Conservation (phyloP, 2,113 vertebrate genomes). For the Orycteropus afer region DNA sequence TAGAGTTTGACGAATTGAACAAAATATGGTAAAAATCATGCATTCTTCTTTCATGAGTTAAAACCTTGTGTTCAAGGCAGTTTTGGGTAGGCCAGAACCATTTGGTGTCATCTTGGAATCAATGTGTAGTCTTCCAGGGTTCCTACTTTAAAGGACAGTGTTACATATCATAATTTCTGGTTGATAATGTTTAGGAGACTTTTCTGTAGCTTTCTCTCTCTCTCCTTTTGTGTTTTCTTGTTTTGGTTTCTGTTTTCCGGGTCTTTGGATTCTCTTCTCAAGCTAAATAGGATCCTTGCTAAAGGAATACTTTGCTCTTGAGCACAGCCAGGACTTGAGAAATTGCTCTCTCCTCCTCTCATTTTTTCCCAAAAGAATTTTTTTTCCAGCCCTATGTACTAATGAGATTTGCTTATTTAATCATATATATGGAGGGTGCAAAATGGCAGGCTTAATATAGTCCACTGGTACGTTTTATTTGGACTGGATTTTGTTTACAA, state of each 20-base stretch:
- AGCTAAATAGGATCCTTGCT: neutral
- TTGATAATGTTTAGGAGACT: neutral
- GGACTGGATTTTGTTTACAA: neutral
- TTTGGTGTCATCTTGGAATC: neutral
- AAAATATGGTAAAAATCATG: neutral
- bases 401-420: neutral
- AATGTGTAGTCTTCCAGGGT: neutral
- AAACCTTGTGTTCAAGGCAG: neutral
- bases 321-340: neutral
- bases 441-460: neutral
- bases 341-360: neutral
- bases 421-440: neutral
- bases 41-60: neutral
- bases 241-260: neutral
- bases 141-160: neutral
- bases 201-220: neutral
- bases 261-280: constrained; percentile 28
- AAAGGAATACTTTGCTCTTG: constrained; percentile 12
- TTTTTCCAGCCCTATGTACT: neutral
- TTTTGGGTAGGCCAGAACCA: neutral
- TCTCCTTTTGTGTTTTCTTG: neutral
- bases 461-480: neutral
- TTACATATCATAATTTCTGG: neutral
- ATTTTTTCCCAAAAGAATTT: neutral
- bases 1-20: neutral